These are phyloP conservation scores for Thamnaconus septentrionalis DNA, from an alignment of 2,113 vertebrate species.

Conservation along the genomic window DNA sequence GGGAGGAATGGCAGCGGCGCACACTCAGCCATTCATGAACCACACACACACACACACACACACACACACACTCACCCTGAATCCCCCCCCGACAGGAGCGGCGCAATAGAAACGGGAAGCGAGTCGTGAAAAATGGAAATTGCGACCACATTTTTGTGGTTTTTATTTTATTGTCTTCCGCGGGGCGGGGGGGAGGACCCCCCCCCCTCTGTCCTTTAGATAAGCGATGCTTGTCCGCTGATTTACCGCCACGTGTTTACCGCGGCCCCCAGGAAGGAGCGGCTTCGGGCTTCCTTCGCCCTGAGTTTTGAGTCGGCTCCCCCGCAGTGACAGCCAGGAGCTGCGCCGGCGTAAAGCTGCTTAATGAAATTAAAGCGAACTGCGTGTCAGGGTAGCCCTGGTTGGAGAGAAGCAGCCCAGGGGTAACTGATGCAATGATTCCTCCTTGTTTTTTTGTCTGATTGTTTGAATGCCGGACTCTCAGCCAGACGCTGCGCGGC, in stretches of 20 bases:
- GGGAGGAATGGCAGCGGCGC: slow-evolving; percentile 51
- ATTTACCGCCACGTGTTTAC: no score
- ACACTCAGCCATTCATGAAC: slow-evolving; percentile 69
- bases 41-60: no score
- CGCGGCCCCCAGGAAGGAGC: no score
- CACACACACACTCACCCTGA: no score
- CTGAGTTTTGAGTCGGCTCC: slow-evolving; percentile 39
- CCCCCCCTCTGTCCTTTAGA: slow-evolving; percentile 45
- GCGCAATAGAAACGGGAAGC: slow-evolving; percentile 66
- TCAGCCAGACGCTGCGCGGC: no score
- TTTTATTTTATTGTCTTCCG: slow-evolving; percentile 48
- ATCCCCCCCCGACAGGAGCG: slow-evolving; percentile 53
- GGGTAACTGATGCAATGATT: slow-evolving; percentile 21
- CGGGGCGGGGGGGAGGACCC: slow-evolving; percentile 9
- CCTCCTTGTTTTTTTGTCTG: no score
- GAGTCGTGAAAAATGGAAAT: slow-evolving; percentile 63
- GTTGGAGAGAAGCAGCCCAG: slow-evolving; percentile 20
- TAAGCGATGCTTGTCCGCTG: slow-evolving; percentile 37
- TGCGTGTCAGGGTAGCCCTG: slow-evolving; percentile 22
- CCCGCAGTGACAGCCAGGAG: slow-evolving; percentile 41
- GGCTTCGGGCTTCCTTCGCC: slow-evolving; percentile 9
- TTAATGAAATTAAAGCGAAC: slow-evolving; percentile 54
- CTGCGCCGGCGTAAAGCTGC: slow-evolving; percentile 37
- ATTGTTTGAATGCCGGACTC: not conserved
- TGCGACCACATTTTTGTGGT: slow-evolving; percentile 46